Evolutionary conservation across 2,113 vertebrate genomes (phyloP), one percentile per base, ranked within the genome.

Genomic region (Menidia beryllina): DNA sequence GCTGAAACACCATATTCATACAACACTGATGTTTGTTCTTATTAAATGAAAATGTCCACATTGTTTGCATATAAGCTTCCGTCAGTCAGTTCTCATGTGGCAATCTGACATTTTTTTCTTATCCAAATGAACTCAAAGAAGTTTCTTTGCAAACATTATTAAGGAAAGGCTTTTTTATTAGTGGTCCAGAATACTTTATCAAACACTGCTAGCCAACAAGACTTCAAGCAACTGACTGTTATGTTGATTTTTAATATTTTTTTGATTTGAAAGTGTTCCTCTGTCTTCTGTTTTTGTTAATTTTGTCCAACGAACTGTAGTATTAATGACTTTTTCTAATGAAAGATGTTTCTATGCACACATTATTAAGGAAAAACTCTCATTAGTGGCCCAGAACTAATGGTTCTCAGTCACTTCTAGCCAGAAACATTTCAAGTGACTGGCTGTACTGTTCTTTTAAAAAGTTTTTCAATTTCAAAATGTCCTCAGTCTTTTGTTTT

Each of bases 51-150:
- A 48, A 48, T n/a, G 15, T 21, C 34, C n/a, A 21, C 26, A 56
- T 9, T 26, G 63, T 27, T 66, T 54, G 3, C 64, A 23, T 55
- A 19, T 24, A 38, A 14, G 25, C 19, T 12, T 14, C n/a, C 19
- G 39, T 34, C 4, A 15, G 19, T 45, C 30, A 8, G 5, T 34
- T 34, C 30, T 45, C 17, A 45, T 19, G 2, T 4, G 41, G 17
- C 19, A 70, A 53, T 69, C 41, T 30, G 21, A 43, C 20, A 48
- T 43, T 24, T 36, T n/a, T 30, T 54, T 39, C 60, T 56, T 64
- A 52, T 36, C 49, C 19, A 80, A 75, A 82, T 69, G n/a, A 77
- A 68, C n/a, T 59, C 15, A 34, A 17, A 38, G 50, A 63, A 47
- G 52, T 41, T 65, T 53, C 23, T 52, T 24, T 38, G 15, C 15